Conservation (phyloP, 2,113 vertebrate genomes). For the Megaceryle torquata region DNA sequence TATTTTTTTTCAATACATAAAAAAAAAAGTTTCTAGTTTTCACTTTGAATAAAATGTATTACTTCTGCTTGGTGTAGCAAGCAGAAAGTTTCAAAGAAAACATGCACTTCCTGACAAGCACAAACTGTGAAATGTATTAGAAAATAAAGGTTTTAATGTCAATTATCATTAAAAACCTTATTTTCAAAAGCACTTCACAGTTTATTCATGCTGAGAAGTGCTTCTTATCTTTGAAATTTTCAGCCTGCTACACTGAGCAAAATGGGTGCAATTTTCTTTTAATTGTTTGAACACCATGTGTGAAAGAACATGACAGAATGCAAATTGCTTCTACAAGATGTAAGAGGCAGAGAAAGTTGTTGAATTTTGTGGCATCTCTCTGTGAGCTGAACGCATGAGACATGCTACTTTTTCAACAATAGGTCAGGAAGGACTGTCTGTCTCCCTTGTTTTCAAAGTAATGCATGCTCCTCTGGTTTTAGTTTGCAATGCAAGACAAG, state of each 20-base stretch:
- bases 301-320: conserved; percentile 66
- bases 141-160: conserved; percentile 67
- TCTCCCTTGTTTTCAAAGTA: neutral
- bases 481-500: neutral
- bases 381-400: neutral
- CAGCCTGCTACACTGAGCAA: conserved; percentile 53
- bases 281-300: conserved; percentile 68
- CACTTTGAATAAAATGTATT: conserved; percentile 13
- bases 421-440: neutral
- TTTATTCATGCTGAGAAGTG: conserved; percentile 65
- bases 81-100: conserved; percentile 56
- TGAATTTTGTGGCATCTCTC: conserved; percentile 1
- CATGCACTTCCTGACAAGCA: neutral
- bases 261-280: conserved; percentile 72
- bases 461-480: neutral
- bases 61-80: conserved; percentile 3
- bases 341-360: neutral
- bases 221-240: conserved; percentile 65
- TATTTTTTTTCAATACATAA: neutral
- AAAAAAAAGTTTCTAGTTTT: neutral
- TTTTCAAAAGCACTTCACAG: conserved; percentile 64
- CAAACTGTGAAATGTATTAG: conserved; percentile 65
- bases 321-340: conserved; percentile 60
- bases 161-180: conserved; percentile 66
- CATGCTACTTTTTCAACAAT: neutral